Percentiles rank a stretch among this genome's conserved stretches.
These are phyloP conservation scores for Natator depressus DNA, from an alignment of 2,113 vertebrate species.

Conservation along the genomic window DNA sequence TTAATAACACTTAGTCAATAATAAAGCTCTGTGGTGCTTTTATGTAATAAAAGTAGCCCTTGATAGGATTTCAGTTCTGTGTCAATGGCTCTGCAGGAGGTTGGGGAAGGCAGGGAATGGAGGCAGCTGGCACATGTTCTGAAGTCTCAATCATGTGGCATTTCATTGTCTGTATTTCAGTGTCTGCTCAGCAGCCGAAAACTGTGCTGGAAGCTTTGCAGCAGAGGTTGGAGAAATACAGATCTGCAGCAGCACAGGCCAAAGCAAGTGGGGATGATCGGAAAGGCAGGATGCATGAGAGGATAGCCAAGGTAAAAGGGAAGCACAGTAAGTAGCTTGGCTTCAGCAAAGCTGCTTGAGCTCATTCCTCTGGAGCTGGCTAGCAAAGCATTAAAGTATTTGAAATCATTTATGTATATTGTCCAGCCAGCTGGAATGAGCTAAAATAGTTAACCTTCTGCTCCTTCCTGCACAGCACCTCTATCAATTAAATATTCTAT, in stretches of 20 bases:
- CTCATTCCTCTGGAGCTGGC: neutral
- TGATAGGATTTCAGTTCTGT: neutral
- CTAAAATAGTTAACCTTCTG: neutral
- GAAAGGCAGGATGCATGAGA: conserved; percentile 95
- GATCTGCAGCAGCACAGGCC: conserved; percentile 87
- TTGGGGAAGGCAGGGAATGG: neutral
- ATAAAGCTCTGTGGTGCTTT: neutral
- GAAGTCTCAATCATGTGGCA: neutral
- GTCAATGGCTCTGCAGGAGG: neutral
- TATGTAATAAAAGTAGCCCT: neutral
- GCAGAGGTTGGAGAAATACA: conserved; percentile 91
- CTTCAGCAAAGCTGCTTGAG: neutral
- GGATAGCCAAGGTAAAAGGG: conserved; percentile 89
- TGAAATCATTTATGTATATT: neutral
- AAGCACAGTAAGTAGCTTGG: neutral
- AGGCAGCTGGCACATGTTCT: neutral
- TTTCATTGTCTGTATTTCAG: conserved; percentile 16
- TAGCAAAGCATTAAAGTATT: neutral
- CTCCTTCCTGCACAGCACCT: neutral
- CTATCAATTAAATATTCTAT: neutral
- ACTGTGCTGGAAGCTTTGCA: conserved; percentile 90
- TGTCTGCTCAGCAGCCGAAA: conserved; percentile 77
- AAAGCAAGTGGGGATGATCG: conserved; percentile 88
- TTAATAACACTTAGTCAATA: accelerated
- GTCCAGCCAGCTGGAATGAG: neutral